Percentiles rank a stretch among this genome's conserved stretches.
These are phyloP conservation scores for Pelosia muscerda DNA, from an alignment of 2,888 invertebrate genomes.

Conservation along the genomic window DNA sequence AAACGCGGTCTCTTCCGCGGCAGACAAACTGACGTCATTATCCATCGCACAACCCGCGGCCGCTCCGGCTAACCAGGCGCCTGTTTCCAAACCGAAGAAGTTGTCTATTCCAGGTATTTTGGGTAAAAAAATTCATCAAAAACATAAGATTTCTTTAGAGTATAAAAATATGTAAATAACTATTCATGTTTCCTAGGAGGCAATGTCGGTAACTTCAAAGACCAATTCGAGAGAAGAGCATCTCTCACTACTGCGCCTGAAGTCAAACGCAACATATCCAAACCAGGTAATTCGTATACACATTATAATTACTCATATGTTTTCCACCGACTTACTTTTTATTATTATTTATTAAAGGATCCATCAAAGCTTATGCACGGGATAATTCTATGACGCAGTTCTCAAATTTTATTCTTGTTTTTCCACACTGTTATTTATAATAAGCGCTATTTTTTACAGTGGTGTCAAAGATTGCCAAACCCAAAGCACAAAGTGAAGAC, in stretches of 20 bases:
- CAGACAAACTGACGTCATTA: slow-evolving; percentile 78
- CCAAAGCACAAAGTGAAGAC: slow-evolving; percentile 83
- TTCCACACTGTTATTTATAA: too few relatives aligned
- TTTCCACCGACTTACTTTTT: too few relatives aligned
- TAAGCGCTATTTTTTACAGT: slow-evolving; percentile 51
- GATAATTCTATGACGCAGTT: too few relatives aligned
- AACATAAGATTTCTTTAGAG: too few relatives aligned
- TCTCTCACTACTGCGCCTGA: slow-evolving; percentile 86
- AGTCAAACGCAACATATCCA: slow-evolving; percentile 75
- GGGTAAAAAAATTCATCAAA: not conserved
- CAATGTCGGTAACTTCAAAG: slow-evolving; percentile 95
- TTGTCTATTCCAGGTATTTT: slow-evolving; percentile 90
- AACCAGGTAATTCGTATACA: slow-evolving; percentile 66
- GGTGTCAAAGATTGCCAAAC: slow-evolving; percentile 82
- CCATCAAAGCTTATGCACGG: too few relatives aligned
- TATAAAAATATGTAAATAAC: too few relatives aligned
- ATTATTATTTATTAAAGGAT: too few relatives aligned
- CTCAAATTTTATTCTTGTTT: not conserved
- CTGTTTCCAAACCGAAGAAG: slow-evolving; percentile 90
- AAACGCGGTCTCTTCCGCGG: slow-evolving; percentile 68
- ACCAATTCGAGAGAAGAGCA: slow-evolving; percentile 94
- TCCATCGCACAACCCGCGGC: slow-evolving; percentile 63
- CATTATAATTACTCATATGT: too few relatives aligned
- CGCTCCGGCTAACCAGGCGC: slow-evolving; percentile 54
- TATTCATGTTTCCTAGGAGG: slow-evolving; percentile 80